phyloP scores from a whole-genome alignment of 1,140 invertebrate species.

The Vanessa tameamea region DNA sequence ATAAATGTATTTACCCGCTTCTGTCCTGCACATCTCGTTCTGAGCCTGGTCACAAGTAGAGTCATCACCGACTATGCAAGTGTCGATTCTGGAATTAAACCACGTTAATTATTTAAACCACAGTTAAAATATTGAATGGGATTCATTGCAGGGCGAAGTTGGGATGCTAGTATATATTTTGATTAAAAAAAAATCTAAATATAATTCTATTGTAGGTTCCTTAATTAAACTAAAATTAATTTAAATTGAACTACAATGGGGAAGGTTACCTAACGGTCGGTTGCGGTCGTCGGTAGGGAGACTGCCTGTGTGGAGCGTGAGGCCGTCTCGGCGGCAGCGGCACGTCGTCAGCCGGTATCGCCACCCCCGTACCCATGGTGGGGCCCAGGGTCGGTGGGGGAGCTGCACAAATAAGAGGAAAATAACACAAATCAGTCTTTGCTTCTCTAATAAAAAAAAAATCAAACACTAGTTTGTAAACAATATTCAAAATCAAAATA shows the following conservation, averaged over 20 bases:
- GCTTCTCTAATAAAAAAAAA: too few species aligned
- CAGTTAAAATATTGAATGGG: background rate
- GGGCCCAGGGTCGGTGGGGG: constrained; percentile 41
- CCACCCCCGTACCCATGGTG: constrained; percentile 77
- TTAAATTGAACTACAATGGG: too few species aligned
- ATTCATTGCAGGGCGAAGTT: too few species aligned
- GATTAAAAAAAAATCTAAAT: too few species aligned
- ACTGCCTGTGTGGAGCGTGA: constrained; percentile 40
- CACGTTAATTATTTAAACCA: background rate
- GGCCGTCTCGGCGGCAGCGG: constrained; percentile 55
- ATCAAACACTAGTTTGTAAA: too few species aligned
- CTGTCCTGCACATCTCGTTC: constrained; percentile 93
- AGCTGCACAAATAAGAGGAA: constrained; percentile 9
- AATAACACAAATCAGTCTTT: too few species aligned
- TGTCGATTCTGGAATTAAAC: constrained; percentile 88
- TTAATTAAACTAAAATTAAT: too few species aligned
- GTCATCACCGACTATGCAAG: constrained; percentile 96
- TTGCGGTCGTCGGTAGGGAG: constrained; percentile 57
- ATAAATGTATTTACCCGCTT: constrained; percentile 82
- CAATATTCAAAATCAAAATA: too few species aligned
- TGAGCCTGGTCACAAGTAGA: constrained; percentile 94
- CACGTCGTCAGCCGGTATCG: constrained; percentile 73
- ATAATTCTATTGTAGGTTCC: too few species aligned
- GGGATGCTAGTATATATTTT: too few species aligned
- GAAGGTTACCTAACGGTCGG: constrained; percentile 66